phyloP scores from a whole-genome alignment of 2,888 invertebrate species.

The Schizotus pectinicornis region DNA sequence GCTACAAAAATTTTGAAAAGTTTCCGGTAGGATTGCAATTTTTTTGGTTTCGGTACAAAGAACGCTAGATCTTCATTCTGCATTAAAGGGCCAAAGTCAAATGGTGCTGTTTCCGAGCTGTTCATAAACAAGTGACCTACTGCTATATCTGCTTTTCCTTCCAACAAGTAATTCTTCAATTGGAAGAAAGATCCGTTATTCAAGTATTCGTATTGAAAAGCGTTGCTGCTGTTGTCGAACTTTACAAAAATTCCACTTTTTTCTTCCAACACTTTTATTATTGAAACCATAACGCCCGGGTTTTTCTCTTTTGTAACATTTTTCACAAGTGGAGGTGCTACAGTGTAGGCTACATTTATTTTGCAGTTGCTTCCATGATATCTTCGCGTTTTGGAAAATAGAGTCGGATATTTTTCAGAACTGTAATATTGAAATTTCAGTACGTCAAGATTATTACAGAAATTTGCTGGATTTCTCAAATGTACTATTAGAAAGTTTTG shows the following conservation, averaged over 20 bases:
- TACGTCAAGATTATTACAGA: not conserved
- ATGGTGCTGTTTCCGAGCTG: conserved; percentile 23
- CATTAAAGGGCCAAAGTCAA: conserved; percentile 32
- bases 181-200: conserved; percentile 1
- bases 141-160: conserved; percentile 24
- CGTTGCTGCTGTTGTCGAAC: not conserved
- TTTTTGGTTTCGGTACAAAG: conserved; percentile 21
- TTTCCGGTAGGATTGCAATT: conserved; percentile 26
- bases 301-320: not conserved
- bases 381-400: not conserved
- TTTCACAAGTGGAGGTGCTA: not conserved
- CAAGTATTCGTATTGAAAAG: not conserved
- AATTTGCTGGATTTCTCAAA: not conserved
- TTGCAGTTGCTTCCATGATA: not conserved
- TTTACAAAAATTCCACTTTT: not conserved
- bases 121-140: conserved; percentile 39
- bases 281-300: not conserved
- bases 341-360: not conserved
- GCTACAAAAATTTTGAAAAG: conserved; percentile 22
- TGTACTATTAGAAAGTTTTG: not conserved
- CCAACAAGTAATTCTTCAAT: not conserved
- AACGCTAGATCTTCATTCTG: conserved; percentile 28
- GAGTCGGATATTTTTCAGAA: not conserved
- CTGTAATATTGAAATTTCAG: not conserved
- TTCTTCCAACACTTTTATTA: not conserved